Evolutionary conservation across 2,797 vertebrate genomes (phyloP).

Genomic region (Orestias chungarensis): DNA sequence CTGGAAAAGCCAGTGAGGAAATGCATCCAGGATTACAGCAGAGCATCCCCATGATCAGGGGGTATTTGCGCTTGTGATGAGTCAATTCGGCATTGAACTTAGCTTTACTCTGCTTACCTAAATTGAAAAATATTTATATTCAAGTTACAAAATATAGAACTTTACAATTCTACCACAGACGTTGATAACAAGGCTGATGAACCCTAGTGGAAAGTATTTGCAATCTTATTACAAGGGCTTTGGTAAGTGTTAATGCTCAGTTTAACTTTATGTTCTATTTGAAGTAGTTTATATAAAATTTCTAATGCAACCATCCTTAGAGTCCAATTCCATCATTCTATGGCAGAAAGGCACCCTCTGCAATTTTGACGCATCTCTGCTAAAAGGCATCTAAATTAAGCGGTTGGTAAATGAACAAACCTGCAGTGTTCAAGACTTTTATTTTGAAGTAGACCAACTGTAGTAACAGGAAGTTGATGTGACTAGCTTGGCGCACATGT

Average conservation of each 20-base stretch:
- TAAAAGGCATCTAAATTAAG: neutral
- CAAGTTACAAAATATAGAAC: neutral
- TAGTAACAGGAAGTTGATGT: neutral
- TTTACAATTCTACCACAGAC: neutral
- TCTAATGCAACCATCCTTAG: neutral
- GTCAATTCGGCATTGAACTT: neutral
- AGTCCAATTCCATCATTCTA: neutral
- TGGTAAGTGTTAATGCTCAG: neutral
- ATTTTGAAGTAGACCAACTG: neutral
- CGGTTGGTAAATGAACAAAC: neutral
- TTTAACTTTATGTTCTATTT: too few relatives aligned
- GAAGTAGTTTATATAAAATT: neutral
- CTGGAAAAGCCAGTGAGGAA: conserved; percentile 38
- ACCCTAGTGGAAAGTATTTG: too few relatives aligned
- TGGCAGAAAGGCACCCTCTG: neutral
- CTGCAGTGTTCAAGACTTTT: neutral
- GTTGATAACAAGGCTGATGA: too few relatives aligned
- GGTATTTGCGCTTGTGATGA: conserved; percentile 10
- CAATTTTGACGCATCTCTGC: neutral
- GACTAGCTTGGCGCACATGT: neutral
- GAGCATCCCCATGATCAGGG: conserved; percentile 13
- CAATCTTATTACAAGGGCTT: neutral
- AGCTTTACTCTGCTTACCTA: neutral
- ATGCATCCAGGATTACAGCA: conserved; percentile 38
- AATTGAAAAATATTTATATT: neutral